Evolutionary conservation across 2,797 vertebrate genomes (phyloP).

Genomic region (Salmo trutta): DNA sequence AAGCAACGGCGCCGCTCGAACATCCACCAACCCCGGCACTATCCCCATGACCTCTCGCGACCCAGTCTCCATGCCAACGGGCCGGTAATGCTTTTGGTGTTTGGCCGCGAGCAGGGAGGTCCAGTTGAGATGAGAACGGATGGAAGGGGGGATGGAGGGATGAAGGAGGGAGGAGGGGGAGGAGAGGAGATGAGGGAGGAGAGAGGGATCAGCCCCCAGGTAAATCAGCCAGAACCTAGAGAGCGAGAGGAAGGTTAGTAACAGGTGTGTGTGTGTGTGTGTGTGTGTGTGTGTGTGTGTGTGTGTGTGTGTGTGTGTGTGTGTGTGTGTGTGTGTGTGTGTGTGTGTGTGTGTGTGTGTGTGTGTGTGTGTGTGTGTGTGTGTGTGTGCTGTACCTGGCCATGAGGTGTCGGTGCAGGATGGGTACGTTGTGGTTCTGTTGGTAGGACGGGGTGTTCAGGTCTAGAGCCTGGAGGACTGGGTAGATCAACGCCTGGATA

Average conservation of each 20-base stretch:
- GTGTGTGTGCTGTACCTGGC: constrained; percentile 51
- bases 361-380: not conserved
- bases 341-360: not conserved
- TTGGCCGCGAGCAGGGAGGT: constrained; percentile 76
- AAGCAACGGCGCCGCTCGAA: constrained; percentile 83
- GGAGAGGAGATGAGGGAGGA: constrained; percentile 79
- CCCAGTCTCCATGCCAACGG: constrained; percentile 73
- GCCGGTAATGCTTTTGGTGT: constrained; percentile 81
- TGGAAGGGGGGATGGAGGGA: constrained; percentile 37
- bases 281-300: too few relatives aligned
- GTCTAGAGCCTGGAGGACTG: constrained; percentile 91
- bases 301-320: not conserved
- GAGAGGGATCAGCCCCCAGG: constrained; percentile 78
- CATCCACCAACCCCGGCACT: constrained; percentile 83
- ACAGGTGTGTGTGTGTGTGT: not conserved
- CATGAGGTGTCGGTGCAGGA: constrained; percentile 84
- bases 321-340: not conserved
- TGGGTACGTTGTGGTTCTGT: constrained; percentile 86
- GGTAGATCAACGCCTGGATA: constrained; percentile 91
- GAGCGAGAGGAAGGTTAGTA: not conserved
- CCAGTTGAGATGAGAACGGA: constrained; percentile 83
- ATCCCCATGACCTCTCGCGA: constrained; percentile 65
- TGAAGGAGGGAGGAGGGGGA: constrained; percentile 89
- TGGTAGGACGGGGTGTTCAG: constrained; percentile 94
- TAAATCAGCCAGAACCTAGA: constrained; percentile 87